A percentile compares a stretch with the other conserved stretches of the same genome.
phyloP scores from a whole-genome alignment of 1,140 invertebrate species.

The Elymnias hypermnestra region DNA sequence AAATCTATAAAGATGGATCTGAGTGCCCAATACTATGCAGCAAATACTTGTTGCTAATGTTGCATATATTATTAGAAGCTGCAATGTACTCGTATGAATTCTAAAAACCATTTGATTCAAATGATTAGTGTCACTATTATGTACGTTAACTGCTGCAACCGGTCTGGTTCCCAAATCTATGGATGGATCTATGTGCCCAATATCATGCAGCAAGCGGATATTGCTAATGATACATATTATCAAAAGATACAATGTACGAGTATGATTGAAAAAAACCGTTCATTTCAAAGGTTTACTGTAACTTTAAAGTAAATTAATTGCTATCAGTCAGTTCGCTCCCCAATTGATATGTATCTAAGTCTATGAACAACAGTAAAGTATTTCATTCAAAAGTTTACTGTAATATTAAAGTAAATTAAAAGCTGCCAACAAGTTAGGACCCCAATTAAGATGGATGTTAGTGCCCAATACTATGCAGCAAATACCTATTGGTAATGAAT shows the following conservation, averaged over 20 bases:
- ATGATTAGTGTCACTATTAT: no score
- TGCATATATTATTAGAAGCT: slow-evolving; percentile 38
- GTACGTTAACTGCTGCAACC: slow-evolving; percentile 26
- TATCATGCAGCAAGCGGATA: slow-evolving; percentile 28
- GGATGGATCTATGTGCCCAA: slow-evolving; percentile 39
- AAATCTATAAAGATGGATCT: slow-evolving; percentile 35
- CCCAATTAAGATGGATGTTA: slow-evolving; percentile 37
- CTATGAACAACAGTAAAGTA: no score
- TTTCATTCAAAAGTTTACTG: no score
- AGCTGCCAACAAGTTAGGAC: slow-evolving; percentile 32
- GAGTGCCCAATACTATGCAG: slow-evolving; percentile 35
- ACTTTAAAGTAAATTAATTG: no score
- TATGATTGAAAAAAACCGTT: no score
- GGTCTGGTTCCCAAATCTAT: slow-evolving; percentile 35
- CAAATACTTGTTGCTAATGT: slow-evolving; percentile 28
- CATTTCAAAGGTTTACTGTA: no score
- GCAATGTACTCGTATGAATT: slow-evolving; percentile 17
- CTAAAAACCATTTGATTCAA: no score
- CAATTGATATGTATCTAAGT: no score
- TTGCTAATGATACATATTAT: slow-evolving; percentile 34
- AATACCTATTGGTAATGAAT: slow-evolving; percentile 31
- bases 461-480: slow-evolving; percentile 35
- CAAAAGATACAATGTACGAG: slow-evolving; percentile 32
- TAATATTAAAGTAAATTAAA: no score
- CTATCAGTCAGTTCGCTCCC: no score